Base-by-base conservation (phyloP, 1,140 invertebrate genomes). In the Cyclargus thomasi region DNA sequence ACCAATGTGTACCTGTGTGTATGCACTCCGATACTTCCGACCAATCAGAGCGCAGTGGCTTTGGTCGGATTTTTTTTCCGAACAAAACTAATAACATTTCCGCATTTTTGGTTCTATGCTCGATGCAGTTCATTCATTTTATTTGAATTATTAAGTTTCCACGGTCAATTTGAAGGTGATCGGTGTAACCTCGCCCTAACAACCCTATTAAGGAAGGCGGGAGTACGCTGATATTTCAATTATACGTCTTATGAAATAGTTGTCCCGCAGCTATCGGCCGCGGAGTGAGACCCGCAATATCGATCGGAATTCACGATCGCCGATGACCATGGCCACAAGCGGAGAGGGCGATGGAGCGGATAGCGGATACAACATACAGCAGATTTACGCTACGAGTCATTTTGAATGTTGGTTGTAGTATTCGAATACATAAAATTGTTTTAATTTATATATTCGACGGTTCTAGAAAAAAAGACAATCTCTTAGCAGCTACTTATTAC, bases 171-270 rank as follows among this genome's bases (percentile, higher is more conserved):
- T 47, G 39, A 20, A 29, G 29, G 29, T 29, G 29, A 29, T 55
- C 29, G 53, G 23, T 74, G 39, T 67, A 65, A 22, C 70, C 57
- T 63, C 57, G 39, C 53, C 73, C 68, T 67, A 53, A 55, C 35
- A 35, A 62, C 71, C 72, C 71, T 70, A 75, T 77, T 76, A 76
- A 66, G 64, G 67, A 67, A 62, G 73, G 74, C 67, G 69, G 71
- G 76, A 76, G 75, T 79, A 73, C 74, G 78, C 79, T 81, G 85
- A 83, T 82, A 88, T 88, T 87, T 72, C 83, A 88, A 86, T 88
- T 88, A 87, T 88, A 85, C 85, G 82, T 76, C 85, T 88, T 88
- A 88, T 88, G 85, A 88, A 88, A 88, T 88, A 88, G 80, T 85
- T 83, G 80, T 80, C 76, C 73, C 74, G 65, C 64, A 68, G 77